Evolutionary conservation across 2,888 invertebrate genomes (phyloP), one percentile per base, ranked within the genome.

Genomic region (Melipona bicolor): DNA sequence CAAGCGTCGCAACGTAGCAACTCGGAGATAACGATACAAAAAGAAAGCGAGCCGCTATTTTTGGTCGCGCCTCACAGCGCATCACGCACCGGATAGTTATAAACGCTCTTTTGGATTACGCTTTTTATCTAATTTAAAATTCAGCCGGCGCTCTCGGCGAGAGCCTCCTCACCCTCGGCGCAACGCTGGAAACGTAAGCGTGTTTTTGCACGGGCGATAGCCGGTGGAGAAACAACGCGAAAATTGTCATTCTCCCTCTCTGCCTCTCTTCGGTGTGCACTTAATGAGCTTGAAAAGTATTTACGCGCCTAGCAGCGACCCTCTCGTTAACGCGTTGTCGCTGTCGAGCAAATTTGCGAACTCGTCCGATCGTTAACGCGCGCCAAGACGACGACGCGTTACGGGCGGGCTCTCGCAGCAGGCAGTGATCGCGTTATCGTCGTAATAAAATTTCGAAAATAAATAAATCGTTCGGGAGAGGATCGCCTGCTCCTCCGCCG

Each of bases 181-280:
- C 9, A 27, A 56, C 70, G n/a, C 9, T n/a, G 59, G 43, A 43
- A 59, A 71, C 24, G 71, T 49, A 71, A 71, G 70, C 36, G 32
- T 19, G 56, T 71, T 71, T 70, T 70, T 36, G 0, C 36, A 54
- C 32, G 54, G n/a, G 17, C 21, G 49, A 13, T 27, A 19, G 11
- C 9, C 24, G 49, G 43, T 50, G n/a, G 43, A 43, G 43, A 49
- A 67, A 17, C 43, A 49, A n/a, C 21, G 27, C 59, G 52, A 27
- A 52, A 27, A 52, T n/a, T 32, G 52, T 27, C 32, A 32, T 13
- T 52, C 6, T 5, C 19, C n/a, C 15, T 52, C 43, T 43, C 43
- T 43, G 9, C 9, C 9, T 43, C 43, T 43, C 43, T 43, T 43
- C 4, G 2, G 19, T 13, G 11, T 4, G 24, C 49, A 13, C 15